phyloP scores from a whole-genome alignment of 2,888 invertebrate genomes.

The Didymodactylos carnosus region DNA sequence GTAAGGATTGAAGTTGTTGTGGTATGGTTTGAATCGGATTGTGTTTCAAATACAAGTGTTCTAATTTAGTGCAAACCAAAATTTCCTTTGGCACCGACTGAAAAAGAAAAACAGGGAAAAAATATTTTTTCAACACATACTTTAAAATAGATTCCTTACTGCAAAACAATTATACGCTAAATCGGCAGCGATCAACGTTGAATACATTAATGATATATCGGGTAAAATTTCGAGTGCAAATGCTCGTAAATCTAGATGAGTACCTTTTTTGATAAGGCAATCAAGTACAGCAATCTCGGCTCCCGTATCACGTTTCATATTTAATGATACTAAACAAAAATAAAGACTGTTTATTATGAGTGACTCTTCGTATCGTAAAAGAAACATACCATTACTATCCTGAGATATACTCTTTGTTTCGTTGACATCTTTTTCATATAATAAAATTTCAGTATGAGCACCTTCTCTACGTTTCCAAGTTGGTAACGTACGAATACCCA shows the following conservation, averaged over 20 bases:
- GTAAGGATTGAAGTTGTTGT: background rate
- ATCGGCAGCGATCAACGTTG: background rate
- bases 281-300: background rate
- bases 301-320: background rate
- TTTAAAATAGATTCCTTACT: background rate
- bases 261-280: background rate
- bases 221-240: background rate
- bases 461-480: background rate
- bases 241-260: background rate
- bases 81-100: background rate
- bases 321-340: background rate
- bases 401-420: background rate
- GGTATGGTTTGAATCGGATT: background rate
- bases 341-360: too few species aligned
- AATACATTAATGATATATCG: background rate
- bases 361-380: too few species aligned
- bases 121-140: background rate
- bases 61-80: background rate
- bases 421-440: background rate
- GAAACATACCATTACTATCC: background rate
- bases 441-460: background rate
- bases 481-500: background rate
- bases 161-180: background rate
- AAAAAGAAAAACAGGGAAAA: background rate
- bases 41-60: background rate